Percentiles rank a stretch among this genome's conserved stretches.
phyloP scores from a whole-genome alignment of 2,797 vertebrate species.

The Melanotaenia nigrans region DNA sequence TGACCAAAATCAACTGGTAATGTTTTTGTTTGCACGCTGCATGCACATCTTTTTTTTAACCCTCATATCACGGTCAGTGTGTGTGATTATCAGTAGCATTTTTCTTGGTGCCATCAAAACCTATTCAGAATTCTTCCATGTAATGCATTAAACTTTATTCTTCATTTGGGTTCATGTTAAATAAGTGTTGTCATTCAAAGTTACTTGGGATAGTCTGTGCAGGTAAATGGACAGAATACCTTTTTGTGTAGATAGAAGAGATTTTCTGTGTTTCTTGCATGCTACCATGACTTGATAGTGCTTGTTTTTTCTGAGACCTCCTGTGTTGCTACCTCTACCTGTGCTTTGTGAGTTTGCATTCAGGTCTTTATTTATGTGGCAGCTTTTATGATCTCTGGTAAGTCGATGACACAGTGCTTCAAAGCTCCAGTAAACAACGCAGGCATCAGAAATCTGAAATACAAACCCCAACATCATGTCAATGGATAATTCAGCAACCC shows the following conservation, averaged over 20 bases:
- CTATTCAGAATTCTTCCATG: background rate
- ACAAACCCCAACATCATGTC: background rate
- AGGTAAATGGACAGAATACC: background rate
- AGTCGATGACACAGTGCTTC: background rate
- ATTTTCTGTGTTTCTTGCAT: background rate
- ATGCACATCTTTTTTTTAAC: background rate
- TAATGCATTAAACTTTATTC: background rate
- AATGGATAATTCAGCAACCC: background rate
- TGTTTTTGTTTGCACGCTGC: background rate
- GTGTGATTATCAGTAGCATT: background rate
- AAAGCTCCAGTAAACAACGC: background rate
- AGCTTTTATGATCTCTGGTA: background rate
- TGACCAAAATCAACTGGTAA: background rate
- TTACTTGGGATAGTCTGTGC: background rate
- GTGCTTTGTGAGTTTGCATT: conserved; percentile 3
- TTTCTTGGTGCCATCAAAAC: background rate
- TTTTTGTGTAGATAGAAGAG: background rate
- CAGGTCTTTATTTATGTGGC: background rate
- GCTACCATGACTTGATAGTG: background rate
- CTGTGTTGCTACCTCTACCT: background rate
- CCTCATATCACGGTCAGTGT: background rate
- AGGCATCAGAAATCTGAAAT: background rate
- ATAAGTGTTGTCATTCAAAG: too few species aligned
- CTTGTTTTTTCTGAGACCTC: background rate
- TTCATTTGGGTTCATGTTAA: background rate